Evolutionary conservation across 2,113 vertebrate species (phyloP).

Genomic region (Microtus montanus): DNA sequence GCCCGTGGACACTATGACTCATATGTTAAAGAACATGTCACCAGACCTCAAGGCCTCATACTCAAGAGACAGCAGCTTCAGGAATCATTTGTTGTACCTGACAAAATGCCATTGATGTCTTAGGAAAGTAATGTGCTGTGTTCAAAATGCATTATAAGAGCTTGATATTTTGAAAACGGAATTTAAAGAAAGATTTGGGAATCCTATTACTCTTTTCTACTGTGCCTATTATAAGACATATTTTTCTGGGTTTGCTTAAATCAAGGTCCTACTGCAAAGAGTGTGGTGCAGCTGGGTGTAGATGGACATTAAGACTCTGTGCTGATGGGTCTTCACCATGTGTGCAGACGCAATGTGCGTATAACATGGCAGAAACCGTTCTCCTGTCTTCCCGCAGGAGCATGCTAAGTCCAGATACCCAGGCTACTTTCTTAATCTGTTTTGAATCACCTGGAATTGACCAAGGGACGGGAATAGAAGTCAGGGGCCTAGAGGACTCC

Average conservation of each 20-base stretch:
- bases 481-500: neutral
- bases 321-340: rapidly evolving
- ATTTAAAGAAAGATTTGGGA: conserved; percentile 27
- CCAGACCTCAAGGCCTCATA: neutral
- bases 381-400: neutral
- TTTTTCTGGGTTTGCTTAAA: neutral
- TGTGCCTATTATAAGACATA: neutral
- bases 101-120: neutral
- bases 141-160: conserved; percentile 20
- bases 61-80: neutral
- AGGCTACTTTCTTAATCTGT: neutral
- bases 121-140: conserved; percentile 3
- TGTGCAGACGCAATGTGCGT: neutral
- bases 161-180: neutral
- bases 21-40: neutral
- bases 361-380: neutral
- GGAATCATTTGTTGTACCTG: neutral
- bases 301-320: neutral
- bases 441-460: neutral
- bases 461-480: neutral
- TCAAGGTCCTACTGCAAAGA: neutral
- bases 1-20: neutral
- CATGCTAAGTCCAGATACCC: neutral
- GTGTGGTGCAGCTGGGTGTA: neutral
- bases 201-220: neutral